A percentile compares a stretch with the other conserved stretches of the same genome.
These are phyloP conservation scores for Myxocyprinus asiaticus DNA, from an alignment of 2,113 vertebrate species.

Conservation along the genomic window DNA sequence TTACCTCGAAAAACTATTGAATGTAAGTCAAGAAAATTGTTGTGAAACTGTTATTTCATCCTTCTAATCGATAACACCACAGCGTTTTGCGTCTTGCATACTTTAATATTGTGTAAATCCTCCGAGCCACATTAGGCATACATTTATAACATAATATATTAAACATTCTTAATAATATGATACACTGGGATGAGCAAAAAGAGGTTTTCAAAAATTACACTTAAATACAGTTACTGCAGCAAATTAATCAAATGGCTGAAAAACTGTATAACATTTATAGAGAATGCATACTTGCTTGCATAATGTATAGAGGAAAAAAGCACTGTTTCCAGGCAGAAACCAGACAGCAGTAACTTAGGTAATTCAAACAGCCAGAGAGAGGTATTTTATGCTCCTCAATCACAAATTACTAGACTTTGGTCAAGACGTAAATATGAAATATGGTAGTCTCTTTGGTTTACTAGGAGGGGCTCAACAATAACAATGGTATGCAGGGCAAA, in stretches of 20 bases:
- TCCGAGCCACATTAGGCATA: neutral
- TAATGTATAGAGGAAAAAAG: neutral
- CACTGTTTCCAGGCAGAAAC: slow-evolving; percentile 69
- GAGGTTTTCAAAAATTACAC: neutral
- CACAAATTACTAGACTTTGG: slow-evolving; percentile 10
- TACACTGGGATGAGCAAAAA: slow-evolving; percentile 17
- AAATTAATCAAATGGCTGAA: neutral
- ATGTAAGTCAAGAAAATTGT: neutral
- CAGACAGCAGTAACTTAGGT: slow-evolving; percentile 52
- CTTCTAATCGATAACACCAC: neutral
- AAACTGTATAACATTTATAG: neutral
- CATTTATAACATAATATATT: slow-evolving; percentile 21
- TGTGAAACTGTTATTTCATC: neutral
- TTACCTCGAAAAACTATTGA: too few relatives aligned
- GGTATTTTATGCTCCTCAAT: slow-evolving; percentile 16
- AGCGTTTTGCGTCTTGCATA: neutral
- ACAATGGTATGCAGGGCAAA: too few relatives aligned
- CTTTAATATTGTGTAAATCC: neutral
- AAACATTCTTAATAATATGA: slow-evolving; percentile 7
- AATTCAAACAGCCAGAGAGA: slow-evolving; percentile 47
- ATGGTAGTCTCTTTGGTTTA: too few relatives aligned
- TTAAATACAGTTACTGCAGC: neutral
- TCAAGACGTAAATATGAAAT: neutral
- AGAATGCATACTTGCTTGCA: neutral
- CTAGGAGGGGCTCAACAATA: too few relatives aligned